Conservation (phyloP, 1,140 invertebrate genomes). For the Ceratoteleas bidentatus region DNA sequence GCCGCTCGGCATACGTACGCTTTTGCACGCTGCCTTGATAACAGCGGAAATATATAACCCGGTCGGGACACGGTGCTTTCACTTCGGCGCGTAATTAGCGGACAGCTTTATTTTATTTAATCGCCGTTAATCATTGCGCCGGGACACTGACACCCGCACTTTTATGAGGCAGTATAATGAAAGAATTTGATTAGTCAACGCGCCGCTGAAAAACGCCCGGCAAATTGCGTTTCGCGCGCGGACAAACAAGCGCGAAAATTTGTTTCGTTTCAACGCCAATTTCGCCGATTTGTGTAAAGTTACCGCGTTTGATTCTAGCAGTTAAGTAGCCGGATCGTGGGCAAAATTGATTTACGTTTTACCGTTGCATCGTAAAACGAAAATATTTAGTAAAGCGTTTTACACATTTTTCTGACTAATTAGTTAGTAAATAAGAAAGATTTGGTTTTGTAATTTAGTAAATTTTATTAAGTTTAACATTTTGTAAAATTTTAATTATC, state of each 20-base stretch:
- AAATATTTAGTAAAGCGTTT: neutral
- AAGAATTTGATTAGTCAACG: conserved; percentile 24
- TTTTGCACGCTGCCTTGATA: conserved; percentile 57
- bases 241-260: neutral
- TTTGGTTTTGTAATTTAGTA: too few species aligned
- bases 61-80: conserved; percentile 35
- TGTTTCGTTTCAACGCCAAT: neutral
- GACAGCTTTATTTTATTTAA: conserved; percentile 51
- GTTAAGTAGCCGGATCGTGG: neutral
- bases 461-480: too few species aligned
- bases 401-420: too few species aligned
- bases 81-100: conserved; percentile 48
- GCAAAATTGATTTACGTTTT: neutral
- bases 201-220: conserved; percentile 9
- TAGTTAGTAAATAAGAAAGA: too few species aligned
- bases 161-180: conserved; percentile 21
- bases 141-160: conserved; percentile 31
- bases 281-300: neutral
- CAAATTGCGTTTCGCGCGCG: conserved; percentile 15
- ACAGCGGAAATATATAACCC: conserved; percentile 53
- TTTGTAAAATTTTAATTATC: too few species aligned
- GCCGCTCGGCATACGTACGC: conserved; percentile 35
- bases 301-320: neutral
- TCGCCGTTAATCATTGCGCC: conserved; percentile 38
- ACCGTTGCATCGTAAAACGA: neutral